Conservation (phyloP, 2,113 vertebrate genomes). For the Bathybates hornii region DNA sequence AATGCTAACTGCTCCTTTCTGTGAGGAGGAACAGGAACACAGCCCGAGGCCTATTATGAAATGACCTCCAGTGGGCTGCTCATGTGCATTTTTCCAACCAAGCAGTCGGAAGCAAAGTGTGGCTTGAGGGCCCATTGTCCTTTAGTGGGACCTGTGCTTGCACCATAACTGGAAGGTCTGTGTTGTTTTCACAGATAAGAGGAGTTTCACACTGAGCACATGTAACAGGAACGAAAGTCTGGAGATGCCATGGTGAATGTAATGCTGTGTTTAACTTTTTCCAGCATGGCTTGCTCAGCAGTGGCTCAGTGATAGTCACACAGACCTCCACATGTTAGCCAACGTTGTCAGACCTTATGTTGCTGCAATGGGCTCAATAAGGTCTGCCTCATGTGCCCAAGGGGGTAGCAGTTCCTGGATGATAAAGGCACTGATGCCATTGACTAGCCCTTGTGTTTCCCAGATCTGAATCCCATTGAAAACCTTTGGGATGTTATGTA, state of each 20-base stretch:
- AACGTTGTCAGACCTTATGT: background rate
- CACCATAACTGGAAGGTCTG: background rate
- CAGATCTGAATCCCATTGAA: background rate
- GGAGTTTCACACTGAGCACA: background rate
- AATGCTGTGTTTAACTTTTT: background rate
- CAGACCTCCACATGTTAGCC: background rate
- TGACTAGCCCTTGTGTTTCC: background rate
- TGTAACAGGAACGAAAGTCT: background rate
- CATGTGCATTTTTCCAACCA: background rate
- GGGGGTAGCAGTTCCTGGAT: background rate
- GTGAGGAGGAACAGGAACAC: background rate
- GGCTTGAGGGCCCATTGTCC: background rate
- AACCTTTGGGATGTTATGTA: background rate
- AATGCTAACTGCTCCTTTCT: background rate
- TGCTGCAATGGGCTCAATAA: background rate
- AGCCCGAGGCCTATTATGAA: background rate
- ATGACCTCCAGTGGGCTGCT: background rate
- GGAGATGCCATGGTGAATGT: background rate
- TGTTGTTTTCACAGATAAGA: background rate
- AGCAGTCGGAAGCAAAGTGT: background rate
- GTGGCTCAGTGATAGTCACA: background rate
- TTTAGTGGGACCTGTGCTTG: background rate
- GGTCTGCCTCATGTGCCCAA: background rate
- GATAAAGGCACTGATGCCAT: background rate
- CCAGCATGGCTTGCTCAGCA: background rate